A percentile compares a stretch with the other conserved stretches of the same genome.
Conservation (phyloP, 2,797 vertebrate species). For the Anableps anableps region DNA sequence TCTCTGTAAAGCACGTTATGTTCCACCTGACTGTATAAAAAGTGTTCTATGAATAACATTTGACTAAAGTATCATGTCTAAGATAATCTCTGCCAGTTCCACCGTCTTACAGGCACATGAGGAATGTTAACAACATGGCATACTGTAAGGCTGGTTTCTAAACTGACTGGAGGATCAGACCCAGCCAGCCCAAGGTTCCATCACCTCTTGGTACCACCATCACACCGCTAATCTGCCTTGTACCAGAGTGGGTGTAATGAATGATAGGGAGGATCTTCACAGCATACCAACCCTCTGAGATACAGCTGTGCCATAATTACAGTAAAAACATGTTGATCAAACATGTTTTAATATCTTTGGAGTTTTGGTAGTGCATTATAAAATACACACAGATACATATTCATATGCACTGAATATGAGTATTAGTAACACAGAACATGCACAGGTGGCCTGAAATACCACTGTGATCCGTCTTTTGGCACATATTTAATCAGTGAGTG, state of each 20-base stretch:
- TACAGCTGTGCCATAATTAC: neutral
- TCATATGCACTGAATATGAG: neutral
- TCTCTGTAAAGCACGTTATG: neutral
- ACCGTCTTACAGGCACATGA: constrained; percentile 8
- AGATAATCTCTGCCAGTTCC: constrained; percentile 5
- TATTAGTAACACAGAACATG: too few species aligned
- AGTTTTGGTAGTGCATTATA: too few species aligned
- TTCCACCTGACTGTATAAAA: neutral
- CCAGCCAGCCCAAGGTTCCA: constrained; percentile 32
- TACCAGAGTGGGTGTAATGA: neutral
- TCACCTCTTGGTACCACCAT: constrained; percentile 58
- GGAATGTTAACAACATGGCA: constrained; percentile 33
- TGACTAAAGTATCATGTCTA: neutral
- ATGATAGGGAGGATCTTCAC: constrained; percentile 1
- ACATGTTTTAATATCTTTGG: neutral
- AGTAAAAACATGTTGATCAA: neutral
- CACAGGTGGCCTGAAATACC: too few species aligned
- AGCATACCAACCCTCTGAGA: neutral
- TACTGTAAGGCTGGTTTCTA: constrained; percentile 35
- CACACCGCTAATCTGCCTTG: neutral
- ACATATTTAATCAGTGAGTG: too few species aligned
- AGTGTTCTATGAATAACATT: neutral
- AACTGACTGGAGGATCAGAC: constrained; percentile 6
- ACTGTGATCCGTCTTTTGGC: too few species aligned
- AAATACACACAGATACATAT: neutral